Conservation (phyloP, 2,888 invertebrate species). For the Cephus rjabovi region DNA sequence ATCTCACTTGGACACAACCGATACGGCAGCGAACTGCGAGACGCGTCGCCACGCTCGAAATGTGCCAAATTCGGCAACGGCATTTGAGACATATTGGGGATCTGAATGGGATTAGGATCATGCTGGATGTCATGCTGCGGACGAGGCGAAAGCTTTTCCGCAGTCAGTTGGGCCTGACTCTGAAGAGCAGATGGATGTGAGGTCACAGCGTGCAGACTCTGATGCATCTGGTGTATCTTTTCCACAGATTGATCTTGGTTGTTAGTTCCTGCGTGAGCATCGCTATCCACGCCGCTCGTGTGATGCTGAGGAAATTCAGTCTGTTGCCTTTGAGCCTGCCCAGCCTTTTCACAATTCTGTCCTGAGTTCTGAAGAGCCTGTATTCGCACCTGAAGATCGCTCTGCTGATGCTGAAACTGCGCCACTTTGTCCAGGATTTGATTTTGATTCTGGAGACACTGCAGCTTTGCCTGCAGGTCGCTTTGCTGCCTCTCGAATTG, state of each 20-base stretch:
- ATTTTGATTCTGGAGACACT: slow-evolving; percentile 62
- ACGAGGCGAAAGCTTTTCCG: slow-evolving; percentile 57
- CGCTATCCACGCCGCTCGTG: not conserved
- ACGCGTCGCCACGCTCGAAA: slow-evolving; percentile 55
- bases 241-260: too few species aligned
- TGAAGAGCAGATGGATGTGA: slow-evolving; percentile 26
- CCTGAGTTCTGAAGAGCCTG: slow-evolving; percentile 54
- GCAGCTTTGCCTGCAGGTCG: slow-evolving; percentile 60
- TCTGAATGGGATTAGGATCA: slow-evolving; percentile 45
- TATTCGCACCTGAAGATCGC: slow-evolving; percentile 55
- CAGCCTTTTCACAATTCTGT: slow-evolving; percentile 50
- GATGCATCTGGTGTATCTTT: slow-evolving; percentile 36
- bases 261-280: too few species aligned
- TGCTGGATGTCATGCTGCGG: slow-evolving; percentile 41
- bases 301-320: slow-evolving; percentile 43
- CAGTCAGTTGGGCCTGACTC: slow-evolving; percentile 23
- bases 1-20: slow-evolving; percentile 37
- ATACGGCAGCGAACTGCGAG: slow-evolving; percentile 52
- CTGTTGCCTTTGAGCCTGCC: slow-evolving; percentile 31
- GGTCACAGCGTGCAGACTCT: slow-evolving; percentile 24
- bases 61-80: slow-evolving; percentile 55
- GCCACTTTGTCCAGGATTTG: slow-evolving; percentile 63
- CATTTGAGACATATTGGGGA: slow-evolving; percentile 58
- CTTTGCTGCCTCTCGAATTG: slow-evolving; percentile 62
- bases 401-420: slow-evolving; percentile 58